These are phyloP conservation scores for Esox niger DNA, from an alignment of 2,113 vertebrate species.

Conservation along the genomic window DNA sequence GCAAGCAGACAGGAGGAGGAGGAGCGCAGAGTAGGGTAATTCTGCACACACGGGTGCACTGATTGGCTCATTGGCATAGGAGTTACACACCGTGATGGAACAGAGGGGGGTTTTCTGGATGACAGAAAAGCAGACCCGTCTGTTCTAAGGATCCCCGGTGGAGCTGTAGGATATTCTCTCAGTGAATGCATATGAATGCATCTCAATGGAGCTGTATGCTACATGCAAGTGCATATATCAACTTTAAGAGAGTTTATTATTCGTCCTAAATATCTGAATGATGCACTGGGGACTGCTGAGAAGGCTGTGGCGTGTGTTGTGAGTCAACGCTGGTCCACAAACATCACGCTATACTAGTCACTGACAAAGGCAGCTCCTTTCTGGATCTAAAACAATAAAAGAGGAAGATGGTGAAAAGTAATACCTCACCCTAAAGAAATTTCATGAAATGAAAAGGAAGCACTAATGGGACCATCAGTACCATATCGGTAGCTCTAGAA, in stretches of 20 bases:
- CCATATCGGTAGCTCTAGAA: too few relatives aligned
- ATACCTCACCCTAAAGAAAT: background rate
- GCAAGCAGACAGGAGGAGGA: constrained; percentile 39
- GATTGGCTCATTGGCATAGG: constrained; percentile 58
- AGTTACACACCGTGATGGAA: constrained; percentile 44
- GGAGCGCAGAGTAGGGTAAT: constrained; percentile 52
- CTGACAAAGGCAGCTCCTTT: constrained; percentile 6
- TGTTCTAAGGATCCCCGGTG: constrained; percentile 34
- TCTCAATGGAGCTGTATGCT: constrained; percentile 35
- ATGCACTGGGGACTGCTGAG: constrained; percentile 18
- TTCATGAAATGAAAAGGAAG: background rate
- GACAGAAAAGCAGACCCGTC: constrained; percentile 33
- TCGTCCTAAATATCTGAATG: constrained; percentile 32
- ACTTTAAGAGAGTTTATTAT: background rate
- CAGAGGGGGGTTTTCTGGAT: constrained; percentile 1
- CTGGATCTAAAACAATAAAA: background rate
- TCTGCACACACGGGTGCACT: constrained; percentile 57
- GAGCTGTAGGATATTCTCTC: constrained; percentile 29
- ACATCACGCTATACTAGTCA: constrained; percentile 17
- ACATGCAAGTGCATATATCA: constrained; percentile 3
- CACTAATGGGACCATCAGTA: background rate
- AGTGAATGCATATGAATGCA: background rate
- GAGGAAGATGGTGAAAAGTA: background rate
- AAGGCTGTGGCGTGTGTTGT: constrained; percentile 43
- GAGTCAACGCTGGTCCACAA: constrained; percentile 33